These are phyloP conservation scores for Aquatica leii DNA, from an alignment of 2,888 invertebrate genomes.

Conservation along the genomic window DNA sequence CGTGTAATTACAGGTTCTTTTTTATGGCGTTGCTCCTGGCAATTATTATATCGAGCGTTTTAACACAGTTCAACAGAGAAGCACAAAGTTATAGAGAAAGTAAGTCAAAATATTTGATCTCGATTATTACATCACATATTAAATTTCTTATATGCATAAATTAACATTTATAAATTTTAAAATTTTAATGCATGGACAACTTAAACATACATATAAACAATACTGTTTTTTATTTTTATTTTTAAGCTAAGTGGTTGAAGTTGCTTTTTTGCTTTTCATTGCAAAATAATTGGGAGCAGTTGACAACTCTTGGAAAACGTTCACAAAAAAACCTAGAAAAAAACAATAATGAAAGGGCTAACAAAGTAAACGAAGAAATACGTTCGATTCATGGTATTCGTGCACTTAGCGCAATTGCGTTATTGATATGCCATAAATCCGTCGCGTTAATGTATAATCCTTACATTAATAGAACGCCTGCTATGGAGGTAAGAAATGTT, in stretches of 20 bases:
- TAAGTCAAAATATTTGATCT: slow-evolving; percentile 18
- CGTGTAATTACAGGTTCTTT: slow-evolving; percentile 21
- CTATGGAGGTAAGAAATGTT: slow-evolving; percentile 61
- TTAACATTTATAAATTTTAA: too few species aligned
- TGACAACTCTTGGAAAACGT: slow-evolving; percentile 7
- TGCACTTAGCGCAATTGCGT: slow-evolving; percentile 64
- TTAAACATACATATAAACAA: too few species aligned
- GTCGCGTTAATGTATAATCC: slow-evolving; percentile 69
- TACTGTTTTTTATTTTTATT: not conserved
- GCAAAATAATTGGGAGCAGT: slow-evolving; percentile 27
- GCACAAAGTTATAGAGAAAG: slow-evolving; percentile 23
- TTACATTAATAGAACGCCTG: slow-evolving; percentile 65
- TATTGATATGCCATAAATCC: slow-evolving; percentile 67
- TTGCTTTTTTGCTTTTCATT: slow-evolving; percentile 22
- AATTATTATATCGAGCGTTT: slow-evolving; percentile 15
- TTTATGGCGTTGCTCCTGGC: slow-evolving; percentile 22
- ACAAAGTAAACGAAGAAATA: slow-evolving; percentile 45
- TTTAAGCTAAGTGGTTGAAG: slow-evolving; percentile 16
- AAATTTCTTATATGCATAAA: not conserved
- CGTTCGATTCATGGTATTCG: slow-evolving; percentile 65
- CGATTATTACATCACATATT: too few species aligned
- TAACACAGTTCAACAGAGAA: slow-evolving; percentile 8
- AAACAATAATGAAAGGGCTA: too few species aligned
- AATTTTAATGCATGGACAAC: too few species aligned
- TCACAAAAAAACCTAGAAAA: not conserved